Evolutionary conservation across 2,113 vertebrate species (phyloP).

Genomic region (Alligator mississippiensis): DNA sequence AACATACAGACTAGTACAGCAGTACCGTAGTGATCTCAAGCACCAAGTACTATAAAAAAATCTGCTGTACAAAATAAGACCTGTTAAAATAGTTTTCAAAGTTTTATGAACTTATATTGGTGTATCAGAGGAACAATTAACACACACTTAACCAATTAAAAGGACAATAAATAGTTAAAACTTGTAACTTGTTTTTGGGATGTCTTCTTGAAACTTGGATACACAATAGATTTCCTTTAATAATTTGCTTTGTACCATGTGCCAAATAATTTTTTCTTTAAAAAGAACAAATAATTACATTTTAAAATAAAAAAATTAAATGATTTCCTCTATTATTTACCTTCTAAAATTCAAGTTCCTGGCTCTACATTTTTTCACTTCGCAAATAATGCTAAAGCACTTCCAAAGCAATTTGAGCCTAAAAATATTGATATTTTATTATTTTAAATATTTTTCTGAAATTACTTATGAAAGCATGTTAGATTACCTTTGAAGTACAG

Average conservation of each 20-base stretch:
- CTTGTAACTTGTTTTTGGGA: neutral
- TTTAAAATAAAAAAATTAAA: neutral
- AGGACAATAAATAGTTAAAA: too few species aligned
- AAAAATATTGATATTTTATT: neutral
- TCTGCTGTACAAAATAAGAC: neutral
- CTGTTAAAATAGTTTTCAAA: neutral
- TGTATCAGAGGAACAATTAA: neutral
- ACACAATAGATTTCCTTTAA: neutral
- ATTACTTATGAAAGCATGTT: too few species aligned
- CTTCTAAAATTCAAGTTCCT: neutral
- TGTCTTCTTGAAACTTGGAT: neutral
- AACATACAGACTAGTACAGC: neutral
- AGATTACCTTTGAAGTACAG: neutral
- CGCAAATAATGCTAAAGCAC: neutral
- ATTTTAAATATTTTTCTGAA: neutral
- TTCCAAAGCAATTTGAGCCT: neutral
- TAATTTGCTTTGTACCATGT: neutral
- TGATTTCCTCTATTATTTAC: neutral
- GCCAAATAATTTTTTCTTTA: neutral
- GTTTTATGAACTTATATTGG: neutral
- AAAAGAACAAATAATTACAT: neutral
- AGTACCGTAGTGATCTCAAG: neutral
- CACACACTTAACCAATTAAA: neutral
- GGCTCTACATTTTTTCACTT: neutral
- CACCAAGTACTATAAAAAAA: neutral